Evolutionary conservation across 2,888 invertebrate species (phyloP), one percentile per base, ranked within the genome.

Genomic region (Ceramica pisi): DNA sequence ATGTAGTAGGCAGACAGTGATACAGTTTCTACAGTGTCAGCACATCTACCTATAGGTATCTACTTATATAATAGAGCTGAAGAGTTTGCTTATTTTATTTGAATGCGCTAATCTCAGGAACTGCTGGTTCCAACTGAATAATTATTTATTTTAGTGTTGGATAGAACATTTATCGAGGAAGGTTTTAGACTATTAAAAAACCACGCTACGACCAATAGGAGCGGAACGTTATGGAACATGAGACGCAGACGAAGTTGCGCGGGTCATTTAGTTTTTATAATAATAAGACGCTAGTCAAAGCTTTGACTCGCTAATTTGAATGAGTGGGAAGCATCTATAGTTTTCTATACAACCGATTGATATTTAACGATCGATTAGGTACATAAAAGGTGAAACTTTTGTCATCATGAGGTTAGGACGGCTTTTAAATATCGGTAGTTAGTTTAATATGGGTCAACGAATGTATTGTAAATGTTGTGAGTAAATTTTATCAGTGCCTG

Each of bases 11-110:
- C 48, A 44, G 1, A 10, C 2, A 26, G n/a, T n/a, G n/a, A n/a
- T 55, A 19, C 26, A 35, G 41, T 72, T 57, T 51, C 26, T 62
- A 55, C 19, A 16, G 5, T 53, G 23, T 76, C 65, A 68, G 60
- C 35, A 67, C 8, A 59, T 31, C 31, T 31, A 31, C 31, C n/a
- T n/a, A n/a, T n/a, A n/a, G n/a, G n/a, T n/a, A n/a, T n/a, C n/a
- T n/a, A 31, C 31, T 31, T 31, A 31, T 31, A 31, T 31, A 6
- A 31, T 31, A 31, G 6, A 31, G 31, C 31, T 26, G 26, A 10
- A 10, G 8, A 38, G 1, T 38, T 38, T 38, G 8, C 7, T 38
- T 38, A 5, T 41, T 41, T 12, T 41, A 2, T 41, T 41, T 41
- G 9, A 41, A 41, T 0, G 41, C 12, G 41, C 10, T 41, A 12